Percentiles rank a stretch among this genome's conserved stretches.
Evolutionary conservation across 1,140 invertebrate genomes (phyloP).

Genomic region (Apis dorsata): DNA sequence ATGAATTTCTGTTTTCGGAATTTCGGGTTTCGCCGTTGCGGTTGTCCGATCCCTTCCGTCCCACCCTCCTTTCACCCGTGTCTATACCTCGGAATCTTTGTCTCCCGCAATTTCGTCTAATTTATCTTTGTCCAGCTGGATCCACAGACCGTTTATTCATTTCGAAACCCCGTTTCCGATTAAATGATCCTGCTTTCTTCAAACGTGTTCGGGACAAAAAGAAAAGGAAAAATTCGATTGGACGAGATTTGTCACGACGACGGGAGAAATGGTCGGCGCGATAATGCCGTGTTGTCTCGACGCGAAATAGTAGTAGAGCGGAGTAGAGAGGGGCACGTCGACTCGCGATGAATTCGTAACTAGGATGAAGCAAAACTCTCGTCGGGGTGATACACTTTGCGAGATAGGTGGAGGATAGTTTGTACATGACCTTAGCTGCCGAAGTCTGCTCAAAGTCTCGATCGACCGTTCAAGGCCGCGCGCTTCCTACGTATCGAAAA

Average conservation of each 20-base stretch:
- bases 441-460: not conserved
- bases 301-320: not conserved
- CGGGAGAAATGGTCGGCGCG: too few relatives aligned
- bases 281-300: too few relatives aligned
- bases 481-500: not conserved
- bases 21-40: slow-evolving; percentile 57
- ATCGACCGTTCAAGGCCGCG: not conserved
- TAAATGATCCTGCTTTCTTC: too few relatives aligned
- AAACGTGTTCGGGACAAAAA: not conserved
- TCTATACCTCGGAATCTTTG: slow-evolving; percentile 11
- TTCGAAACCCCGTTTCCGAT: not conserved
- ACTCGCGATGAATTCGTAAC: not conserved
- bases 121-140: slow-evolving; percentile 34
- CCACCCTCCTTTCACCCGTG: not conserved
- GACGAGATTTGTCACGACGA: too few relatives aligned
- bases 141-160: slow-evolving; percentile 27
- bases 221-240: too few relatives aligned
- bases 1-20: slow-evolving; percentile 66
- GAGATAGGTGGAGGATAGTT: not conserved
- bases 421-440: not conserved
- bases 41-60: slow-evolving; percentile 32
- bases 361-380: not conserved
- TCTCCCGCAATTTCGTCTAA: slow-evolving; percentile 37
- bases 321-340: too few relatives aligned
- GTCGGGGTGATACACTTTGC: not conserved